Base-by-base conservation (phyloP, 2,113 vertebrate species). In the Plestiodon gilberti region DNA sequence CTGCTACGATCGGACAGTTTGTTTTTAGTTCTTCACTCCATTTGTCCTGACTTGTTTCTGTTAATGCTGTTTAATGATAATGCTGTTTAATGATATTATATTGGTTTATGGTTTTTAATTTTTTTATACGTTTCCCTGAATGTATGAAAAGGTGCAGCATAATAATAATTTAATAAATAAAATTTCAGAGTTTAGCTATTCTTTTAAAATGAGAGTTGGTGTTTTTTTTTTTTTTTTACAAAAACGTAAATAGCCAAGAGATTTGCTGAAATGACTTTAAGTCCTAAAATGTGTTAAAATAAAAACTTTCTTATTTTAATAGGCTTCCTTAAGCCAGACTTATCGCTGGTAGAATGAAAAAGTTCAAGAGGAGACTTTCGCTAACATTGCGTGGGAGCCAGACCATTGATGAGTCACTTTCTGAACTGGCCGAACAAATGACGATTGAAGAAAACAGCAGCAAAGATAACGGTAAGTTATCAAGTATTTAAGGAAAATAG, bases 351-450 rank as follows among this genome's bases (percentile, higher is more conserved):
- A 99, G 97, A 96, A 99, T 99, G 99, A 99, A 99, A 97, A 98
- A 98, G 95, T 98, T 99, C 90, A 99, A 99, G 96, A 98, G 98
- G 94, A 98, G 98, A 84, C 97, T 99, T 84, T 99, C 99, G 52
- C 96, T 99, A 94, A 99, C 98, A 0, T 97, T 99, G 89, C 98
- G 98, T 84, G 97, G 98, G 94, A 99, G 98, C 94, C 98, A 99
- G 95, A 99, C 98, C 89, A 98, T 99, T 18, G 99, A 99, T 90
- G 99, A 99, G 89, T 99, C 99, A 0, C 96, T 99, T 71, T 99
- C 99, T 11, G 99, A 99, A 93, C 95, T 99, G 90, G 99, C 99
- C 3, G 99, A 99, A 94, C 99, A 99, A 97, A 99, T 99, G 99
- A 99, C 98, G 86, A 97, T 99, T 61, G 99, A 99, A 96, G 99